phyloP scores from a whole-genome alignment of 2,113 vertebrate genomes.

The Danio rerio region GRCz12tu NC_133189.1:24811001-24811500 shows the following conservation, averaged over 20 bases:
- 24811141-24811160: background rate
- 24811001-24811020: background rate
- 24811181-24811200: conserved; percentile 12
- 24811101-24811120: background rate
- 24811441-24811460: conserved; percentile 54
- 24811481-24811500: conserved; percentile 43
- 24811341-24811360: background rate
- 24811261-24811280: conserved; percentile 23
- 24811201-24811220: background rate
- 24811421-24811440: conserved; percentile 58
- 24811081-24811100: background rate
- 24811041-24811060: conserved; percentile 9
- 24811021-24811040: background rate
- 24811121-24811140: too few relatives aligned
- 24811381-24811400: conserved; percentile 4
- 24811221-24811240: conserved; percentile 24
- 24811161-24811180: conserved; percentile 27
- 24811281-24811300: conserved; percentile 4
- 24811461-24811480: conserved; percentile 54
- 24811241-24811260: conserved; percentile 35
- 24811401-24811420: background rate
- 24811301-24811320: background rate
- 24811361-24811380: background rate
- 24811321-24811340: background rate
- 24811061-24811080: background rate